phyloP scores from a whole-genome alignment of 2,113 vertebrate species.

The Silurus asotus region DNA sequence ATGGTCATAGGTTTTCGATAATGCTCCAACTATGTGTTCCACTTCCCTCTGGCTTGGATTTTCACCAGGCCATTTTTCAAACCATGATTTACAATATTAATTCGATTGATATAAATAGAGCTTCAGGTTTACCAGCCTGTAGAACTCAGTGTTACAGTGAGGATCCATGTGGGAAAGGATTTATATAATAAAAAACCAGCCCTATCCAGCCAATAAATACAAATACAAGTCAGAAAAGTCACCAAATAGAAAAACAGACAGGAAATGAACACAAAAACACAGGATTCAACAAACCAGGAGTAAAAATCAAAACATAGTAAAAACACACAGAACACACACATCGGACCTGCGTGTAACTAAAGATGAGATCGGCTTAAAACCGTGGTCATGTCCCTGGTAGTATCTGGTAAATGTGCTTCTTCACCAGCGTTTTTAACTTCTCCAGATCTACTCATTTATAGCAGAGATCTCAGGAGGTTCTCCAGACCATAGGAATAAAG shows the following conservation, averaged over 20 bases:
- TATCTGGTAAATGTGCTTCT: background rate
- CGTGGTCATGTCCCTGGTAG: background rate
- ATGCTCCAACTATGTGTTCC: constrained; percentile 10
- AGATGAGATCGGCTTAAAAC: background rate
- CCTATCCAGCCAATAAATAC: background rate
- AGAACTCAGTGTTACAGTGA: background rate
- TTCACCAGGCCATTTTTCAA: constrained; percentile 5
- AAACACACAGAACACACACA: background rate
- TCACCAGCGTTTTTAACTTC: background rate
- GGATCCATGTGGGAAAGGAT: background rate
- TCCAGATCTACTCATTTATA: background rate
- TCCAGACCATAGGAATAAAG: background rate
- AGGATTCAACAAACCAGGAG: background rate
- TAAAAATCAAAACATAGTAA: background rate
- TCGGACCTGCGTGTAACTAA: background rate
- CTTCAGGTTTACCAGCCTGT: background rate
- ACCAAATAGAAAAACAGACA: background rate
- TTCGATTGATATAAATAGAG: background rate
- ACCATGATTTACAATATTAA: constrained; percentile 7
- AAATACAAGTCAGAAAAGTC: background rate
- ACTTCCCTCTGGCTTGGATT: constrained; percentile 25
- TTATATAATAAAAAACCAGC: background rate
- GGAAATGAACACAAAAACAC: background rate
- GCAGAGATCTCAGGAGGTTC: background rate
- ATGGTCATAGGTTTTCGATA: constrained; percentile 16